Conservation (phyloP, 2,888 invertebrate genomes). For the Phasia obesa region DNA sequence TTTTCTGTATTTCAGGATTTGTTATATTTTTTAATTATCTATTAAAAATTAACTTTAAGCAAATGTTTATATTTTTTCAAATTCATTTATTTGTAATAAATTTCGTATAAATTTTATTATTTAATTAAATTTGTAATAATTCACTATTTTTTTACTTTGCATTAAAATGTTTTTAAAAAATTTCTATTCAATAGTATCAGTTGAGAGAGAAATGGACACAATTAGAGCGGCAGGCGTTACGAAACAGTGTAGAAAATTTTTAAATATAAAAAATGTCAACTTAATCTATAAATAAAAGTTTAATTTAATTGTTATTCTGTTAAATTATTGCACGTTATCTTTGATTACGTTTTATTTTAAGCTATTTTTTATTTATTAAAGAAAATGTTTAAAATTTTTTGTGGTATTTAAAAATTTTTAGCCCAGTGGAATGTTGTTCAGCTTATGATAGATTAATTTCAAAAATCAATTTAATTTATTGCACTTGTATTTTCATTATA, state of each 20-base stretch:
- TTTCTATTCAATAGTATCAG: neutral
- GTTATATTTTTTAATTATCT: neutral
- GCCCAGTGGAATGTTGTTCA: slow-evolving; percentile 33
- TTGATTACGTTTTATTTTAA: neutral
- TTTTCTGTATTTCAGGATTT: no score
- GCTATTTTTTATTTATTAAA: neutral
- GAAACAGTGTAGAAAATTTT: neutral
- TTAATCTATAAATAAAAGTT: neutral
- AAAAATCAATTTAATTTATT: slow-evolving; percentile 17
- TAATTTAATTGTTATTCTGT: neutral
- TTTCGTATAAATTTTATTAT: no score
- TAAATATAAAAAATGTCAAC: neutral
- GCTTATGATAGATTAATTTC: neutral
- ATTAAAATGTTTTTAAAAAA: neutral
- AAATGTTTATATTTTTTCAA: no score
- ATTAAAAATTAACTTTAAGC: neutral
- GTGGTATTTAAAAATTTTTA: neutral
- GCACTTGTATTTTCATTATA: slow-evolving; percentile 9
- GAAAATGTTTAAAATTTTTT: neutral
- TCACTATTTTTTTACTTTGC: neutral
- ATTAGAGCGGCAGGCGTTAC: slow-evolving; percentile 25
- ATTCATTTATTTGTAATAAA: no score
- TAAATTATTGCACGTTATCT: slow-evolving; percentile 19
- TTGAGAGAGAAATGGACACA: no score
- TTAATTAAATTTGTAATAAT: no score